Conservation (phyloP, 2,797 vertebrate genomes). For the Acrocephalus scirpaceus region DNA sequence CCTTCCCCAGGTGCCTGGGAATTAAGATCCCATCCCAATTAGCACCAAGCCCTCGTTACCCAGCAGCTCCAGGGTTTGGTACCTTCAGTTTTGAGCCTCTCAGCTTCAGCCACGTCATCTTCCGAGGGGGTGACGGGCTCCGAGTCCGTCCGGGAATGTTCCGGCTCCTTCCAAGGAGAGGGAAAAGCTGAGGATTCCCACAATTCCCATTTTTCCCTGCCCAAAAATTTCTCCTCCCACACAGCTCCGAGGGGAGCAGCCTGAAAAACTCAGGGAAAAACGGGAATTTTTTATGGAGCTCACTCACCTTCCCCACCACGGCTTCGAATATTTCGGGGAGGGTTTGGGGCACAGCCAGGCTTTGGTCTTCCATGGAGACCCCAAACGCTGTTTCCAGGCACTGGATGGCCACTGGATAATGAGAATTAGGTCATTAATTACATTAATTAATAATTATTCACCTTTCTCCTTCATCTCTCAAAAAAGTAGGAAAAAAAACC, state of each 20-base stretch:
- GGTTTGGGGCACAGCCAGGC: conserved; percentile 83
- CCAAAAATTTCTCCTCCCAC: neutral
- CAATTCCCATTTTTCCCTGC: neutral
- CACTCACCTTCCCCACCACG: conserved; percentile 76
- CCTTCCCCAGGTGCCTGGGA: neutral
- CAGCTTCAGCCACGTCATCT: conserved; percentile 87
- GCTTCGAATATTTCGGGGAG: conserved; percentile 89
- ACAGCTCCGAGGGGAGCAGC: neutral
- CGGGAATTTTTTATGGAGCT: too few relatives aligned
- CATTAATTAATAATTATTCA: neutral
- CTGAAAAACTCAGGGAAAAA: neutral
- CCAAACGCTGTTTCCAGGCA: conserved; percentile 95
- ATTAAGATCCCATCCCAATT: neutral
- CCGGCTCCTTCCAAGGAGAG: conserved; percentile 61
- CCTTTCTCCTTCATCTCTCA: too few relatives aligned
- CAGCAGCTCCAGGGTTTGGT: neutral
- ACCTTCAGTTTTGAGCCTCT: conserved; percentile 93
- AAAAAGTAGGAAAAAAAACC: rapidly evolving
- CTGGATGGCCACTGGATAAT: conserved; percentile 88
- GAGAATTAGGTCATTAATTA: neutral
- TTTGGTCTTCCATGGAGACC: conserved; percentile 86
- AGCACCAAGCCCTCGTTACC: rapidly evolving
- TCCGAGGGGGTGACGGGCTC: conserved; percentile 75
- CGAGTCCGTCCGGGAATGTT: conserved; percentile 71
- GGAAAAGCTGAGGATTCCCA: neutral